phyloP scores from a whole-genome alignment of 2,113 vertebrate genomes.

The Casuarius casuarius region DNA sequence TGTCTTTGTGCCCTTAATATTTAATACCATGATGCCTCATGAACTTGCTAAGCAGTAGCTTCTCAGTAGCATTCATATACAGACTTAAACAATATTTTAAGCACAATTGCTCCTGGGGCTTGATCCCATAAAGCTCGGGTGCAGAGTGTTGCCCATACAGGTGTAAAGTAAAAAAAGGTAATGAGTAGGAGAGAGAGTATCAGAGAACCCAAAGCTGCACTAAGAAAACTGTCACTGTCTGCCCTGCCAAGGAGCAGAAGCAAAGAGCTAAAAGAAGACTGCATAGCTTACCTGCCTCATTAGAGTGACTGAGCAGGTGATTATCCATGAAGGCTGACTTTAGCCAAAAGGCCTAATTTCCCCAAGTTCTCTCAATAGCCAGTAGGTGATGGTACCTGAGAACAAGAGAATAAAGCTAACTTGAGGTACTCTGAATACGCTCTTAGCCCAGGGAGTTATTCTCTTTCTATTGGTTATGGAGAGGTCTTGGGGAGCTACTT shows the following conservation, averaged over 20 bases:
- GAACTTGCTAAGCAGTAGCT: not conserved
- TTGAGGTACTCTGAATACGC: not conserved
- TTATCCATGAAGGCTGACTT: not conserved
- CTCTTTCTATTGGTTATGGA: not conserved
- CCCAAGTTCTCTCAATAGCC: not conserved
- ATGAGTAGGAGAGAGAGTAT: not conserved
- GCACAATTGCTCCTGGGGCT: not conserved
- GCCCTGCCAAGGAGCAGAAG: not conserved
- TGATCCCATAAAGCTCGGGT: not conserved
- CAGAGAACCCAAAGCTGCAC: not conserved
- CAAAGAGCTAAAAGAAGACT: not conserved
- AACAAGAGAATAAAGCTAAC: not conserved
- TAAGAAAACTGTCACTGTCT: not conserved
- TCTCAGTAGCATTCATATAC: not conserved
- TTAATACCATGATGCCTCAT: not conserved
- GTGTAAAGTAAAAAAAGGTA: not conserved
- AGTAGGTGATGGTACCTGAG: not conserved
- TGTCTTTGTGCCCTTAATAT: not conserved
- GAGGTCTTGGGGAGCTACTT: not conserved
- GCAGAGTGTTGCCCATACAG: not conserved
- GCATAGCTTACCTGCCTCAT: not conserved
- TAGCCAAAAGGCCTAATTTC: not conserved
- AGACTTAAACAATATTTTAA: not conserved
- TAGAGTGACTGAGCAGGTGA: not conserved
- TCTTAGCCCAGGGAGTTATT: not conserved